A percentile compares a stretch with the other conserved stretches of the same genome.
These are phyloP conservation scores for Lagodon rhomboides DNA, from an alignment of 2,797 vertebrate species.

Conservation along the genomic window DNA sequence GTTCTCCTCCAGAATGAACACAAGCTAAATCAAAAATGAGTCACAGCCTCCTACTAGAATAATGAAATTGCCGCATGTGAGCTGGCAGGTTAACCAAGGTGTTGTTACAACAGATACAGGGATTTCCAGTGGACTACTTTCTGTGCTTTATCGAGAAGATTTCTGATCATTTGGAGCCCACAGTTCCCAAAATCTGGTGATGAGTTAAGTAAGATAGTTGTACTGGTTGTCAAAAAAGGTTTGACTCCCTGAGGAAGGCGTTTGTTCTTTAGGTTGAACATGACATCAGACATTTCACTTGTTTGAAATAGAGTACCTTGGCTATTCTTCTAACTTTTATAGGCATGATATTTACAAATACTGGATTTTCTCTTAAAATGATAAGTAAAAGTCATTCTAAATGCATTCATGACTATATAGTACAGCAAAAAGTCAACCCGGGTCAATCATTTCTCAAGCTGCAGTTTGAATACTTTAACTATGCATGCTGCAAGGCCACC, in stretches of 20 bases:
- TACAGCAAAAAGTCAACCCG: background rate
- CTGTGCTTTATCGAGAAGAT: background rate
- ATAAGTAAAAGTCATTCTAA: background rate
- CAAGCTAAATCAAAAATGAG: background rate
- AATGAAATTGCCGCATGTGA: background rate
- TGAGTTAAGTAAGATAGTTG: background rate
- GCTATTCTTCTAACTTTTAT: too few species aligned
- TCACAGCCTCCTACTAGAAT: background rate
- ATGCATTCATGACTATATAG: background rate
- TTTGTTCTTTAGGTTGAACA: too few species aligned
- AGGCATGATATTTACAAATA: background rate
- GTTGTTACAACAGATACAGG: background rate
- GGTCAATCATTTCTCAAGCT: conserved; percentile 21
- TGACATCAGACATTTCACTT: too few species aligned
- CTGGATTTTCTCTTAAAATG: background rate
- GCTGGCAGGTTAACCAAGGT: background rate
- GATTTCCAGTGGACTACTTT: background rate
- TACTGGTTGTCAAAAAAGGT: background rate
- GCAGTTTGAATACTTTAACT: conserved; percentile 19
- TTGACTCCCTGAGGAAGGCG: too few species aligned
- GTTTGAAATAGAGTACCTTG: too few species aligned
- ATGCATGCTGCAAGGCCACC: conserved; percentile 7
- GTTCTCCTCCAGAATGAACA: too few species aligned
- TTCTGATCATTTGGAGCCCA: background rate
- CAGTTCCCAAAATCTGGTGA: background rate